Evolutionary conservation across 30 jellyfish, hydroid and myxozoan genomes (phyloP).

Genomic region (Calvadosia cruxmelitensis): DNA sequence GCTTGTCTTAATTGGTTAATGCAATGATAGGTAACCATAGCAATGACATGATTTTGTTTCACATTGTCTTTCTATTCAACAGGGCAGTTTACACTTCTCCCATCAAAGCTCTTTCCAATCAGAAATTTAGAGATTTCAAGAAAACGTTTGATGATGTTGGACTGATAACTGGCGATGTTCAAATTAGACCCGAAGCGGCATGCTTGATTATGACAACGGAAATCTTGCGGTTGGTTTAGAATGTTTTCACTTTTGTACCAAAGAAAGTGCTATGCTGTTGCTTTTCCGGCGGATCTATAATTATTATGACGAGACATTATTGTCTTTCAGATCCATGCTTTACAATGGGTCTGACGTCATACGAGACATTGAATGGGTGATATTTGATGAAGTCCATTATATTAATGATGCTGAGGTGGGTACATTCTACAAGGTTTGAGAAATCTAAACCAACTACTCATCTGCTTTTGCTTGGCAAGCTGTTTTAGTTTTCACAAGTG

Average conservation of each 20-base stretch:
- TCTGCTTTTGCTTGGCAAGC: neutral
- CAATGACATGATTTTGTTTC: neutral
- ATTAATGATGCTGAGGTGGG: conserved; percentile 84
- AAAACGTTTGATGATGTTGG: conserved; percentile 88
- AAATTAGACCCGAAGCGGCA: conserved; percentile 73
- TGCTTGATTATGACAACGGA: conserved; percentile 97
- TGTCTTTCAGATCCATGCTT: conserved; percentile 75
- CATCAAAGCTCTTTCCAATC: conserved; percentile 94
- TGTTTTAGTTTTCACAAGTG: neutral
- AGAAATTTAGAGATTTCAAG: conserved; percentile 90
- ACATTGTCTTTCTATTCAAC: neutral
- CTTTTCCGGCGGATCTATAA: no score
- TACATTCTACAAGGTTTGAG: neutral
- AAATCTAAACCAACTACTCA: no score
- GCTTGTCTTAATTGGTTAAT: no score
- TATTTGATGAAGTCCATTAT: conserved; percentile 95
- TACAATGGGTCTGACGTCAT: conserved; percentile 88
- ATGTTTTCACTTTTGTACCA: no score
- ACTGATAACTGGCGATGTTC: conserved; percentile 95
- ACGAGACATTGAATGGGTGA: conserved; percentile 96
- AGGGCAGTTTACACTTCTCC: conserved; percentile 98
- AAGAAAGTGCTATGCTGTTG: no score
- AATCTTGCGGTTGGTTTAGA: conserved; percentile 62
- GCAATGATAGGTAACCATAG: no score
- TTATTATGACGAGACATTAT: neutral